Evolutionary conservation across 2,113 vertebrate species (phyloP), one percentile per base, ranked within the genome.

Genomic region (Onychostruthus taczanowskii): DNA sequence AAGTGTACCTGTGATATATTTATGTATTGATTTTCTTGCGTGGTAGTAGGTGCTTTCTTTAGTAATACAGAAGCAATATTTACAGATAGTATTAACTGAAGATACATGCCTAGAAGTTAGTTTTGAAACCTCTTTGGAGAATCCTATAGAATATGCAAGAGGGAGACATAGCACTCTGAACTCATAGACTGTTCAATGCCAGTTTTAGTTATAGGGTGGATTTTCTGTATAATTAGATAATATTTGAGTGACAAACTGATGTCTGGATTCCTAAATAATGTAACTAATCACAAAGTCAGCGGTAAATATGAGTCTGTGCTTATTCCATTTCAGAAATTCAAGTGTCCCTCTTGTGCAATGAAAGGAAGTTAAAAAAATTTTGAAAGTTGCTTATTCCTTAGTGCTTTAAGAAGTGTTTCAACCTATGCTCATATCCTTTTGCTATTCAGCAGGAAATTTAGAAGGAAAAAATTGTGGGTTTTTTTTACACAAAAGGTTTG

Each of bases 1-100:
- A 59, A 20, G 28, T 43, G 15, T 75, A 58, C 21, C 35, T 68
- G 9, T 73, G 28, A 44, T 56, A 47, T n/a, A 30, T 94, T 95
- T 82, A 64, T 61, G 30, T 24, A 76, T 16, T 93, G 43, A 67
- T 92, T 93, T 91, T 87, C 75, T 52, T 81, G 27, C 83, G 17
- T 80, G 47, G 50, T 58, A 80, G 18, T 61, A 64, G 79, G 75
- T 82, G 49, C 27, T 89, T 90, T 92, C 39, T 82, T 78, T 64
- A 90, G 66, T 89, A 84, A 63, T 47, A 58, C 7, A 85, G 31
- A 79, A 87, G 33, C 55, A 63, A 8, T 58, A 66, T 49, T 62
- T 63, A n/a, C 28, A 83, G 67, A 37, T 84, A 84, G n/a, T 28
- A 69, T 46, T 62, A 85, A 46, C 14, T 53, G 49, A 86, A 59